phyloP scores from a whole-genome alignment of 2,113 vertebrate species.

The Malaclemys terrapin region DNA sequence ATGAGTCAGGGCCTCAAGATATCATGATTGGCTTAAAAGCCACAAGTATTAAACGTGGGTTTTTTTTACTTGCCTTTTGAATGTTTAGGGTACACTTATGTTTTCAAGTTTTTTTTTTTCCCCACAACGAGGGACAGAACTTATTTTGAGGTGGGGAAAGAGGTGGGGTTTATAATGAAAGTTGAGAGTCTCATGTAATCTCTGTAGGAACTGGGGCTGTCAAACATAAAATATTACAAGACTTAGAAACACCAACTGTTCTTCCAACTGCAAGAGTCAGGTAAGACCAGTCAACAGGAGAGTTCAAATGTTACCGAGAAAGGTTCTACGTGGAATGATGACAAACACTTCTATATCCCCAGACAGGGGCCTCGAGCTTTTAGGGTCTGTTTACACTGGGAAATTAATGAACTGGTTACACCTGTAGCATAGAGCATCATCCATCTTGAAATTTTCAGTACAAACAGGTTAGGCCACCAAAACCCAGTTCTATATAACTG shows the following conservation, averaged over 20 bases:
- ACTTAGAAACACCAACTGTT: not conserved
- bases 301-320: not conserved
- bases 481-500: not conserved
- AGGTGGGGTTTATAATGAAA: not conserved
- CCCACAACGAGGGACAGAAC: not conserved
- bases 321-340: not conserved
- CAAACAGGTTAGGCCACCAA: not conserved
- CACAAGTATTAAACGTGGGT: not conserved
- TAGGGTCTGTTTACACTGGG: not conserved
- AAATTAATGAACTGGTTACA: not conserved
- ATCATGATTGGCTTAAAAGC: not conserved
- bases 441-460: not conserved
- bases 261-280: not conserved
- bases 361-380: not conserved
- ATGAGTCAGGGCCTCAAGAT: not conserved
- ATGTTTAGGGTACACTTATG: rapidly evolving
- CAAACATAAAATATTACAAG: not conserved
- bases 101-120: not conserved
- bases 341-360: not conserved
- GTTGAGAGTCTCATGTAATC: constrained; percentile 6
- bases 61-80: not conserved
- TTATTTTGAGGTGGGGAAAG: no score
- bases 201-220: no score
- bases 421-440: not conserved
- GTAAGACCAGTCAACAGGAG: not conserved